Conservation (phyloP, 2,113 vertebrate genomes). For the Baryphthengus martii region DNA sequence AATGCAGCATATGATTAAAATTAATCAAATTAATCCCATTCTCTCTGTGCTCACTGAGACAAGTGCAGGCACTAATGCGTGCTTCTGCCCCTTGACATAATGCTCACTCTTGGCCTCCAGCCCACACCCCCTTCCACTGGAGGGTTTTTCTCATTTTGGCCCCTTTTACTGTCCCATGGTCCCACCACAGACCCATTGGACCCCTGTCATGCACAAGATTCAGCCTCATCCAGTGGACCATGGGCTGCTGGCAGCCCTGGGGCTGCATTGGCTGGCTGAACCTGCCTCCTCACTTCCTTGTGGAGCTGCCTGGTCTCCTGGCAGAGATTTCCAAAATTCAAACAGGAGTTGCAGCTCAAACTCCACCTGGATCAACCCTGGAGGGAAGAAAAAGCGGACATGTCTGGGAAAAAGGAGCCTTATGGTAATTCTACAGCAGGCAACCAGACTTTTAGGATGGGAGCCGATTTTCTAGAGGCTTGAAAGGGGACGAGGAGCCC, state of each 20-base stretch:
- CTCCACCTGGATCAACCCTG: not conserved
- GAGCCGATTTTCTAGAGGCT: not conserved
- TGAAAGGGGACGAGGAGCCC: not conserved
- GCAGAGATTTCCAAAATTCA: slow-evolving; percentile 23
- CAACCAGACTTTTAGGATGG: not conserved
- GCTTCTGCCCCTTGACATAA: not conserved
- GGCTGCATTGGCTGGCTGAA: not conserved
- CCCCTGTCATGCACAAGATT: accelerated
- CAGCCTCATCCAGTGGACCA: accelerated
- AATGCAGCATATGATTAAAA: not conserved
- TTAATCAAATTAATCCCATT: not conserved
- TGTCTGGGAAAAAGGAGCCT: slow-evolving; percentile 32
- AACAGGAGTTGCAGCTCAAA: not conserved
- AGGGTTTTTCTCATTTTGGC: not conserved
- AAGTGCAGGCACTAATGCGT: not conserved
- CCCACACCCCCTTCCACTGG: not conserved
- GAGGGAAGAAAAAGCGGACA: not conserved
- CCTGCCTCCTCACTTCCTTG: not conserved
- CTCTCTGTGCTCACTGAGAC: not conserved
- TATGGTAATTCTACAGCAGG: slow-evolving; percentile 22
- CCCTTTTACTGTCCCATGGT: not conserved
- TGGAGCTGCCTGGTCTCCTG: not conserved
- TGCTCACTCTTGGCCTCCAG: not conserved
- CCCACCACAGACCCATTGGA: not conserved
- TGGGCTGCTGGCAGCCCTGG: not conserved